These are phyloP conservation scores for Eupithecia centaureata DNA, from an alignment of 2,888 invertebrate genomes.

Conservation along the genomic window DNA sequence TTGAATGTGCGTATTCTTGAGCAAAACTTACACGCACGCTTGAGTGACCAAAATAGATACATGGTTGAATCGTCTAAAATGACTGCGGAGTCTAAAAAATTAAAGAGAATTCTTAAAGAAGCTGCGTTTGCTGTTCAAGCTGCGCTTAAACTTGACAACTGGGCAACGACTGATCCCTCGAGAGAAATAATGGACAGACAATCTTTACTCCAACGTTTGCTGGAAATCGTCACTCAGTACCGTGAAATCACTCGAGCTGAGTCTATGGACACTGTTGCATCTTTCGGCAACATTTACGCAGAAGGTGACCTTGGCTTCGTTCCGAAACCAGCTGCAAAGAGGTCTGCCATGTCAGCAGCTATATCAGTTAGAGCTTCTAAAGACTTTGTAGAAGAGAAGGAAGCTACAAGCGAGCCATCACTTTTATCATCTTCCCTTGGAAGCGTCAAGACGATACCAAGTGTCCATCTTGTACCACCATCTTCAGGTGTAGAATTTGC, in stretches of 20 bases:
- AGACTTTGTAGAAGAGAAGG: constrained; percentile 44
- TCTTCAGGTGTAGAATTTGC: constrained; percentile 48
- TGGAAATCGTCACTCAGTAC: constrained; percentile 79
- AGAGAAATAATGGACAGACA: constrained; percentile 76
- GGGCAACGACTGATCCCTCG: constrained; percentile 63
- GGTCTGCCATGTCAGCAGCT: constrained; percentile 47
- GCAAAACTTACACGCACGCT: constrained; percentile 82
- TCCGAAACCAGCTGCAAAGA: constrained; percentile 73
- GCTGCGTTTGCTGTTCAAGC: constrained; percentile 85
- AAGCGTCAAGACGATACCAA: constrained; percentile 72
- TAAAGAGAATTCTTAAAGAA: constrained; percentile 84
- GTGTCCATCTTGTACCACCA: constrained; percentile 60
- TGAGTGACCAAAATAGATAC: constrained; percentile 77
- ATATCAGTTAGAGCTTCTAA: constrained; percentile 42
- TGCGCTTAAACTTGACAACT: constrained; percentile 80
- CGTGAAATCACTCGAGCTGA: constrained; percentile 69
- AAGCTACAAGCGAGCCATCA: constrained; percentile 44
- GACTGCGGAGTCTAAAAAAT: constrained; percentile 80
- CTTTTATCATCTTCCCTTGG: constrained; percentile 55
- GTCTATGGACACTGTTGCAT: constrained; percentile 75
- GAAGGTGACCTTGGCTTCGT: constrained; percentile 88
- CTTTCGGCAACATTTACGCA: constrained; percentile 82
- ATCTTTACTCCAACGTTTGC: constrained; percentile 81
- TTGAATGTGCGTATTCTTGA: constrained; percentile 80
- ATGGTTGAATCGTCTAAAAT: constrained; percentile 73